Evolutionary conservation across 1,140 invertebrate genomes (phyloP).

Genomic region (Plodia interpunctella): DNA sequence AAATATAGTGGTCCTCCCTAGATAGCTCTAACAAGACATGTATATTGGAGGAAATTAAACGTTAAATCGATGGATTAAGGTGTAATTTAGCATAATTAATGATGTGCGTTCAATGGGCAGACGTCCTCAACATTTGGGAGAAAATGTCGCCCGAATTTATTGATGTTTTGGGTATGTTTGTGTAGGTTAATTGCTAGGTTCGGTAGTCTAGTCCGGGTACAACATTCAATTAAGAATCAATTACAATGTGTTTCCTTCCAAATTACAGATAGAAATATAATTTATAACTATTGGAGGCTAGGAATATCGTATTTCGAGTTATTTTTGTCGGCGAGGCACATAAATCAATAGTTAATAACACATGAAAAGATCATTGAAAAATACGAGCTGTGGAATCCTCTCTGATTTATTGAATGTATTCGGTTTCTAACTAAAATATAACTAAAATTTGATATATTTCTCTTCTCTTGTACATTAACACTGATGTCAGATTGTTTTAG

Average conservation of each 20-base stretch:
- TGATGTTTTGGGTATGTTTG: constrained; percentile 11
- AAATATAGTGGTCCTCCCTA: constrained; percentile 29
- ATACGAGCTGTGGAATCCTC: not conserved
- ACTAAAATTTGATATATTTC: too few relatives aligned
- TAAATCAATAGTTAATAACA: not conserved
- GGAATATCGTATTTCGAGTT: not conserved
- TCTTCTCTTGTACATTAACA: too few relatives aligned
- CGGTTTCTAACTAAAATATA: too few relatives aligned
- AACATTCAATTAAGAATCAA: constrained; percentile 10
- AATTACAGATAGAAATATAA: not conserved
- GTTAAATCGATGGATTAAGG: constrained; percentile 47
- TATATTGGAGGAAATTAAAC: constrained; percentile 47
- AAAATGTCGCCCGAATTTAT: constrained; percentile 13
- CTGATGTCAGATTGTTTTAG: too few relatives aligned
- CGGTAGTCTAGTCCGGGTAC: not conserved
- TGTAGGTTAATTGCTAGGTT: constrained; percentile 14
- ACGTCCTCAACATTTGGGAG: constrained; percentile 16
- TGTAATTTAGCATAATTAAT: constrained; percentile 48
- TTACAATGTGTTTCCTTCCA: not conserved
- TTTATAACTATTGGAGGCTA: not conserved
- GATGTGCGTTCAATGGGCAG: constrained; percentile 15
- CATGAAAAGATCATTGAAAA: not conserved
- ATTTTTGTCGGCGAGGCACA: not conserved
- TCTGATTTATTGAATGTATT: too few relatives aligned
- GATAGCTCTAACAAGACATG: constrained; percentile 19